These are phyloP conservation scores for Glomeris marginata DNA, from an alignment of 2,888 invertebrate genomes.

Conservation along the genomic window DNA sequence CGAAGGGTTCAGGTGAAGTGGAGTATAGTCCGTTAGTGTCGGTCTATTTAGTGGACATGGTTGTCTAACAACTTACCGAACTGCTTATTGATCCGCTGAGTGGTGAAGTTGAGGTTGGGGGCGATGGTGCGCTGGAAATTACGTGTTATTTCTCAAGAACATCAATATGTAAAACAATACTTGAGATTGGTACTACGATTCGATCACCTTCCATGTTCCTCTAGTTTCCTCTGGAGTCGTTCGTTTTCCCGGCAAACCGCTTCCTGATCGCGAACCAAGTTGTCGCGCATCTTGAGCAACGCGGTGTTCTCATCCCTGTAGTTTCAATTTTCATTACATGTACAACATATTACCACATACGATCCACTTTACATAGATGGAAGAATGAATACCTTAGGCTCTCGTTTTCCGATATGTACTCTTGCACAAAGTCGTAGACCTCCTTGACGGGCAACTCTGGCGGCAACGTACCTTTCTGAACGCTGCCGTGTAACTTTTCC, in stretches of 20 bases:
- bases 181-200: too few relatives aligned
- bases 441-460: conserved; percentile 40
- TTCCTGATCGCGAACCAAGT: conserved; percentile 74
- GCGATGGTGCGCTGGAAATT: too few relatives aligned
- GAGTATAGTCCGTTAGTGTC: background rate
- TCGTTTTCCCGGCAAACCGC: conserved; percentile 82
- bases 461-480: conserved; percentile 14
- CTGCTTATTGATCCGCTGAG: too few relatives aligned
- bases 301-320: conserved; percentile 71
- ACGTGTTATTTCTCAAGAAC: too few relatives aligned
- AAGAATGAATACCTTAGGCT: conserved; percentile 31
- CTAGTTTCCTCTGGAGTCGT: conserved; percentile 65
- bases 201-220: conserved; percentile 27
- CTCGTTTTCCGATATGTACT: conserved; percentile 51
- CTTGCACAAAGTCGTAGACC: conserved; percentile 62
- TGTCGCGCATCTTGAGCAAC: conserved; percentile 57
- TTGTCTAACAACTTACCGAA: too few relatives aligned
- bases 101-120: too few relatives aligned
- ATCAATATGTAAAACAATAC: too few relatives aligned
- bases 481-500: conserved; percentile 13
- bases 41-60: too few relatives aligned
- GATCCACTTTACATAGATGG: too few relatives aligned
- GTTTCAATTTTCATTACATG: conserved; percentile 49
- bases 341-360: background rate
- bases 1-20: too few relatives aligned